A percentile compares a stretch with the other conserved stretches of the same genome.
Conservation (phyloP, 2,888 invertebrate genomes). For the Apotomis turbidana region DNA sequence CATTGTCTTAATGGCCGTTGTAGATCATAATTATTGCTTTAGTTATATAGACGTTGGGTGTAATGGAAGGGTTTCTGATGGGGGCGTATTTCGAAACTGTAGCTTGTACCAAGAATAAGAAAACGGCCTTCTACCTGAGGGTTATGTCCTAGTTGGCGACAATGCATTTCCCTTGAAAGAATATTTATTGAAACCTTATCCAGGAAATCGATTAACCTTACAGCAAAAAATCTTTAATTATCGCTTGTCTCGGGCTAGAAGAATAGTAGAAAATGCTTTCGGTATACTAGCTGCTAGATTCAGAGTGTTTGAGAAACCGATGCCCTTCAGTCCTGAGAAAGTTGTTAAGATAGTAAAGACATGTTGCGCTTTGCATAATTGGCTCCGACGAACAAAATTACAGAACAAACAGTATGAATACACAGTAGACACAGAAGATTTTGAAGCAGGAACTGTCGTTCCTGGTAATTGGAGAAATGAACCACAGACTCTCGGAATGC, state of each 20-base stretch:
- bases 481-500: no score
- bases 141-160: no score
- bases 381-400: slow-evolving; percentile 41
- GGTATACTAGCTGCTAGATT: slow-evolving; percentile 44
- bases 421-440: slow-evolving; percentile 38
- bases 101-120: slow-evolving; percentile 42
- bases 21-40: slow-evolving; percentile 31
- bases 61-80: slow-evolving; percentile 13
- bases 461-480: slow-evolving; percentile 43
- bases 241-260: slow-evolving; percentile 39
- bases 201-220: slow-evolving; percentile 16
- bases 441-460: slow-evolving; percentile 42
- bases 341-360: slow-evolving; percentile 43
- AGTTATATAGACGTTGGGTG: slow-evolving; percentile 30
- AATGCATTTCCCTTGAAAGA: slow-evolving; percentile 15
- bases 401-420: slow-evolving; percentile 35
- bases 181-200: slow-evolving; percentile 39
- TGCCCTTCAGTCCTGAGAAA: no score
- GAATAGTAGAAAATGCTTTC: slow-evolving; percentile 40
- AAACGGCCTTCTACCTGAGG: no score
- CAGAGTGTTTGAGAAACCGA: slow-evolving; percentile 26
- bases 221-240: slow-evolving; percentile 42
- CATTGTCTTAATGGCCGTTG: slow-evolving; percentile 35
- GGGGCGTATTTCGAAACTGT: slow-evolving; percentile 29
- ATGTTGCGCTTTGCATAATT: slow-evolving; percentile 44